Evolutionary conservation across 2,113 vertebrate genomes (phyloP).

Genomic region (Suncus etruscus): DNA sequence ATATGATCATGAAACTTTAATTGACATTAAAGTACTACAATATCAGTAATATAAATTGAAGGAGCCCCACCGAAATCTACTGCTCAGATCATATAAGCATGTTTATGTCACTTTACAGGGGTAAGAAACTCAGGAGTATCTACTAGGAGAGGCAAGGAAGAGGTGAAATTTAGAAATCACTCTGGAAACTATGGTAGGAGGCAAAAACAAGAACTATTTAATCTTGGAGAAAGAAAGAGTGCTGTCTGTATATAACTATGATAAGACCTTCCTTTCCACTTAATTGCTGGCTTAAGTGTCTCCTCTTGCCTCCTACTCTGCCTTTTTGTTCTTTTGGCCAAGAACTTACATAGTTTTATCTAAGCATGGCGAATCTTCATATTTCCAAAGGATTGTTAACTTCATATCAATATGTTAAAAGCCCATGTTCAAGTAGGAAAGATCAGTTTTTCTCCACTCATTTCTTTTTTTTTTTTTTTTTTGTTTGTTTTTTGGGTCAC

Average conservation of each 20-base stretch:
- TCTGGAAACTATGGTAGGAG: slow-evolving; percentile 12
- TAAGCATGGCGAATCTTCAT: background rate
- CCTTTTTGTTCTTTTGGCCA: slow-evolving; percentile 21
- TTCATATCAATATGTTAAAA: too few species aligned
- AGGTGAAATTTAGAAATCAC: slow-evolving; percentile 1
- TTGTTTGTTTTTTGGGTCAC: too few species aligned
- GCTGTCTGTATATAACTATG: background rate
- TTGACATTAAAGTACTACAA: background rate
- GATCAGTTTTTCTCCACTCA: background rate
- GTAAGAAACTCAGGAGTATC: slow-evolving; percentile 42
- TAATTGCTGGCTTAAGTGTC: slow-evolving; percentile 31
- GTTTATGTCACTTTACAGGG: background rate
- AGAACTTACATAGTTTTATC: background rate
- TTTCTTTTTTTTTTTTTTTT: too few species aligned
- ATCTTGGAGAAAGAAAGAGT: background rate
- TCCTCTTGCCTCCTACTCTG: background rate
- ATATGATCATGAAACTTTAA: background rate
- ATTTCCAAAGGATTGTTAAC: too few species aligned
- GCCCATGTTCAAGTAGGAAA: too few species aligned
- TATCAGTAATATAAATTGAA: slow-evolving; percentile 10
- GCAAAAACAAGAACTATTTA: slow-evolving; percentile 20
- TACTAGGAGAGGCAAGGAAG: background rate
- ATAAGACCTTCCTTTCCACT: background rate
- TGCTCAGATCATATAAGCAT: background rate
- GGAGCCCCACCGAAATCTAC: background rate